These are phyloP conservation scores for Oedothorax gibbosus DNA, from an alignment of 1,140 invertebrate genomes.

Conservation along the genomic window DNA sequence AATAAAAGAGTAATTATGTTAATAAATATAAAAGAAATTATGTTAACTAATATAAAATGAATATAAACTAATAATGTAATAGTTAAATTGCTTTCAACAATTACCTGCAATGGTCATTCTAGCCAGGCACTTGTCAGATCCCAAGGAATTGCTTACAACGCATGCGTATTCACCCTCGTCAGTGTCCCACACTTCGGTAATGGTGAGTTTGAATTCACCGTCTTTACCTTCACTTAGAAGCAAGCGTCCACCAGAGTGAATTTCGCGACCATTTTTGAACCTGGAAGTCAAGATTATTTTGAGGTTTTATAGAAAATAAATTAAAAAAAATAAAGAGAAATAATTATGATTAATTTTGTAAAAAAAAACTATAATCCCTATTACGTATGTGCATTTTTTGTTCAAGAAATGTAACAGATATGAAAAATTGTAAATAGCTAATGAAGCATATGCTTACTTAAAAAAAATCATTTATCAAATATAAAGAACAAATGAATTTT, in stretches of 20 bases:
- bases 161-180: conserved; percentile 98
- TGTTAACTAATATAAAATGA: not conserved
- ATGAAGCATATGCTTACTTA: too few relatives aligned
- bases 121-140: conserved; percentile 80
- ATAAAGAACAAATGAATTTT: too few relatives aligned
- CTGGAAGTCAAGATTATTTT: conserved; percentile 77
- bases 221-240: conserved; percentile 74
- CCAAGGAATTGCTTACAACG: conserved; percentile 92
- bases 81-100: not conserved
- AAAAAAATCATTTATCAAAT: too few relatives aligned
- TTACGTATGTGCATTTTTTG: too few relatives aligned
- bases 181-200: conserved; percentile 88
- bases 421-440: too few relatives aligned
- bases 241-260: conserved; percentile 76
- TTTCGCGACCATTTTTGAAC: conserved; percentile 69
- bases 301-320: too few relatives aligned
- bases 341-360: too few relatives aligned
- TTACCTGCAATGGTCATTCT: conserved; percentile 77
- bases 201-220: conserved; percentile 86
- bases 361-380: too few relatives aligned
- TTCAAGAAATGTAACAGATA: too few relatives aligned
- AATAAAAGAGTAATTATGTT: not conserved
- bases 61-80: not conserved
- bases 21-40: not conserved
- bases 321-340: too few relatives aligned